phyloP scores from a whole-genome alignment of 2,113 vertebrate genomes.

The Carassius gibelio region DNA sequence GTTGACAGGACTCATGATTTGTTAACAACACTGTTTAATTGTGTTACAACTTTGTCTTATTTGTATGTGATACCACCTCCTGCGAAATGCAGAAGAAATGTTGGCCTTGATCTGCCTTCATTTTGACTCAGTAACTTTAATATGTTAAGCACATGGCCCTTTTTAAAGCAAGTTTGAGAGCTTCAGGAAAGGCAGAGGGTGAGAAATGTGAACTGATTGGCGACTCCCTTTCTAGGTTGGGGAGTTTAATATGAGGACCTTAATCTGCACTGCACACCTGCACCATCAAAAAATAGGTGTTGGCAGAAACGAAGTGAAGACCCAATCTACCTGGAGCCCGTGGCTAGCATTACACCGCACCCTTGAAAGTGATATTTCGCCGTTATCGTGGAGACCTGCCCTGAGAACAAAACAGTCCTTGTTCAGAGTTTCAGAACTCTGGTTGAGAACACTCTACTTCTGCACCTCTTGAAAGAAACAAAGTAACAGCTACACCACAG shows the following conservation, averaged over 20 bases:
- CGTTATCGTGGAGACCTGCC: constrained; percentile 30
- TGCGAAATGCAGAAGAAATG: background rate
- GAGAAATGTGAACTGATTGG: constrained; percentile 71
- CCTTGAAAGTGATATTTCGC: constrained; percentile 62
- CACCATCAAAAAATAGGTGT: constrained; percentile 64
- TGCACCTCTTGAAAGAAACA: background rate
- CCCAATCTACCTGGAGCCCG: constrained; percentile 66
- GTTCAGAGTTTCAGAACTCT: constrained; percentile 22
- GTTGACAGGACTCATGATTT: background rate
- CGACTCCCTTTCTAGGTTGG: constrained; percentile 67
- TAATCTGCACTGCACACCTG: constrained; percentile 61
- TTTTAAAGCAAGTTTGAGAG: constrained; percentile 57
- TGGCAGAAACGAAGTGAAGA: constrained; percentile 62
- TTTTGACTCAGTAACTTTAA: constrained; percentile 13
- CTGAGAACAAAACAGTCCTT: constrained; percentile 34
- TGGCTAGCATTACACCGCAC: constrained; percentile 66
- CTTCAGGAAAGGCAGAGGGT: constrained; percentile 60
- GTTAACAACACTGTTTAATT: background rate
- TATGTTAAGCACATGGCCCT: constrained; percentile 12
- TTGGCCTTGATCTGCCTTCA: background rate
- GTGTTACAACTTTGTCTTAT: constrained; percentile 30
- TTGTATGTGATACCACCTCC: background rate
- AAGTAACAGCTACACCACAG: background rate
- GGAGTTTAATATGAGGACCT: constrained; percentile 69
- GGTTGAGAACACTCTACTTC: background rate